phyloP scores from a whole-genome alignment of 1,140 invertebrate genomes.

The Drosophila mojavensis region DNA sequence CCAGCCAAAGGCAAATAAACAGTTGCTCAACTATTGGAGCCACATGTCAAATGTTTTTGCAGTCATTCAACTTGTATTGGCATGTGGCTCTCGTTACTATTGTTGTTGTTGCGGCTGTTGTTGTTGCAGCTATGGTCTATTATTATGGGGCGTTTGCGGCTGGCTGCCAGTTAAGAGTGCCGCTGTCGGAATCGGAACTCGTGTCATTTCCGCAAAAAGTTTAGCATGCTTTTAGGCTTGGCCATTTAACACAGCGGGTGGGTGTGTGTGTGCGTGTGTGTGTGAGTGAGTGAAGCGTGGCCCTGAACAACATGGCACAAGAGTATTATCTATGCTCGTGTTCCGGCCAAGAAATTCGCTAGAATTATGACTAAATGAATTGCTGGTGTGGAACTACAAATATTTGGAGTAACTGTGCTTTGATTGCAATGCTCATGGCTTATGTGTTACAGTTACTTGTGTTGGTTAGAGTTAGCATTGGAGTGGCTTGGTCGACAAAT shows the following conservation, averaged over 20 bases:
- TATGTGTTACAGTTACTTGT: too few species aligned
- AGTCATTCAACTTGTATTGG: conserved; percentile 2
- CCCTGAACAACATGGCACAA: conserved; percentile 36
- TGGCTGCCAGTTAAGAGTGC: conserved; percentile 41
- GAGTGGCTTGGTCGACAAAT: too few species aligned
- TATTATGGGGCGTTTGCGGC: conserved; percentile 38
- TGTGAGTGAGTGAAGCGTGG: not conserved
- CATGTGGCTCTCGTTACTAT: conserved; percentile 1
- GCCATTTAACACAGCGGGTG: conserved; percentile 60
- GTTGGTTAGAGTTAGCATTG: too few species aligned
- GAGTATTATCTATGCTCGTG: conserved; percentile 42
- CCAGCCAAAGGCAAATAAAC: conserved; percentile 30
- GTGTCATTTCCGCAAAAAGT: conserved; percentile 79
- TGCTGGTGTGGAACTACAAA: too few species aligned
- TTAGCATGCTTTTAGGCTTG: conserved; percentile 75
- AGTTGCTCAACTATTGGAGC: conserved; percentile 14
- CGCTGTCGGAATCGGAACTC: conserved; percentile 66
- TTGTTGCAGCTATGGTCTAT: conserved; percentile 41
- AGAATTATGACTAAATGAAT: too few species aligned
- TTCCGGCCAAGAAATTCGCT: conserved; percentile 29
- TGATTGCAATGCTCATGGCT: too few species aligned
- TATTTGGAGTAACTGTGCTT: too few species aligned
- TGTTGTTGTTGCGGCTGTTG: conserved; percentile 14
- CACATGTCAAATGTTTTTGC: conserved; percentile 6
- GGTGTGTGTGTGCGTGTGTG: not conserved